Conservation (phyloP, 2,113 vertebrate genomes). For the Tragelaphus strepsiceros region DNA sequence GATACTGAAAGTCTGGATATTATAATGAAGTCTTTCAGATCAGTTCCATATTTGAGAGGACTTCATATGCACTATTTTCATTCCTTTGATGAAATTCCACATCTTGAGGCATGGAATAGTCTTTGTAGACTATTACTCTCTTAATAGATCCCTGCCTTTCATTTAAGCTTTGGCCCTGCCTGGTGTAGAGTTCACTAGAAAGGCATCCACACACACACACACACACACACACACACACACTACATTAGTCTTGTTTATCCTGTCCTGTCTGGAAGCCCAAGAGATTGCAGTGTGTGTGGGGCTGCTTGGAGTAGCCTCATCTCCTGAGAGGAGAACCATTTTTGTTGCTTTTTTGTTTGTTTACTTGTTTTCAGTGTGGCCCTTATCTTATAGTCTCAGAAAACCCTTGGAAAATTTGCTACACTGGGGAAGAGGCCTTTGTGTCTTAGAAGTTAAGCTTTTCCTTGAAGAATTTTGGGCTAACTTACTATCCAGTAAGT, state of each 20-base stretch:
- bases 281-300: not conserved
- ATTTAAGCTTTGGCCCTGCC: slow-evolving; percentile 63
- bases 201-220: not conserved
- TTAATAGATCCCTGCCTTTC: slow-evolving; percentile 34
- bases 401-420: not conserved
- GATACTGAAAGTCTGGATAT: not conserved
- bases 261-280: not conserved
- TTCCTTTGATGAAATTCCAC: slow-evolving; percentile 51
- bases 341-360: not conserved
- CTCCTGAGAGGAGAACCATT: not conserved
- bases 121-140: slow-evolving; percentile 52
- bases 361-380: not conserved
- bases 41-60: not conserved
- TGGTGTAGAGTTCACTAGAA: slow-evolving; percentile 33
- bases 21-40: not conserved
- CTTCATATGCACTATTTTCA: not conserved
- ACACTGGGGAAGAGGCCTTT: not conserved
- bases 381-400: not conserved
- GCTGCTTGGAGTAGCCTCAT: not conserved
- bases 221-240: not conserved
- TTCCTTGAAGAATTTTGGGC: not conserved
- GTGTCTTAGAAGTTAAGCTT: not conserved
- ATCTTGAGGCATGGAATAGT: not conserved
- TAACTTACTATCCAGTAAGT: not conserved
- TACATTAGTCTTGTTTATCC: slow-evolving; percentile 2